Percentiles rank a stretch among this genome's conserved stretches.
Conservation (phyloP, 2,797 vertebrate genomes). For the Phoxinus dragarum region DNA sequence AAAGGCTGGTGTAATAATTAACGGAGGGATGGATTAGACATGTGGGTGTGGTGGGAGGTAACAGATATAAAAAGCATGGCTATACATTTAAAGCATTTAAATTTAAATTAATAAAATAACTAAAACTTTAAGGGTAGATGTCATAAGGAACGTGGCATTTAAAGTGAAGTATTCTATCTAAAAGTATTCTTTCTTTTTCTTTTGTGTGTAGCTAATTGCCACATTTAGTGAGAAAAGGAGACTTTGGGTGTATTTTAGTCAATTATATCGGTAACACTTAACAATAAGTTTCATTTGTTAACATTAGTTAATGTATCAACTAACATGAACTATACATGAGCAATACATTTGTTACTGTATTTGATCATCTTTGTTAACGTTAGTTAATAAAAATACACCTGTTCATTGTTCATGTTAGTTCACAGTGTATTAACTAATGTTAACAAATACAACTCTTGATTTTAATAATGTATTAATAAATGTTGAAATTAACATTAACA, state of each 20-base stretch:
- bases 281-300: too few species aligned
- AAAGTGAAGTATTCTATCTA: neutral
- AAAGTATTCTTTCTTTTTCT: neutral
- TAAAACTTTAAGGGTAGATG: neutral
- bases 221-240: neutral
- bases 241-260: neutral
- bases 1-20: slow-evolving; percentile 44
- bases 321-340: too few species aligned
- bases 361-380: too few species aligned
- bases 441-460: too few species aligned
- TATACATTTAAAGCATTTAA: neutral
- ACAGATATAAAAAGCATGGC: slow-evolving; percentile 20
- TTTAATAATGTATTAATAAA: too few species aligned
- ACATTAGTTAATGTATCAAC: too few species aligned
- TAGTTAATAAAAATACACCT: too few species aligned
- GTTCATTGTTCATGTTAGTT: too few species aligned
- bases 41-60: slow-evolving; percentile 33
- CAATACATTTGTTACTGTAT: too few species aligned
- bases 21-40: slow-evolving; percentile 30
- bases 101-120: slow-evolving; percentile 1
- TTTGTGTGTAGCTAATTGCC: neutral
- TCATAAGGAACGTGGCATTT: neutral
- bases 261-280: too few species aligned
- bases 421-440: too few species aligned
- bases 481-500: too few species aligned